phyloP scores from a whole-genome alignment of 2,888 invertebrate genomes.

The Tupiocoris notatus region DNA sequence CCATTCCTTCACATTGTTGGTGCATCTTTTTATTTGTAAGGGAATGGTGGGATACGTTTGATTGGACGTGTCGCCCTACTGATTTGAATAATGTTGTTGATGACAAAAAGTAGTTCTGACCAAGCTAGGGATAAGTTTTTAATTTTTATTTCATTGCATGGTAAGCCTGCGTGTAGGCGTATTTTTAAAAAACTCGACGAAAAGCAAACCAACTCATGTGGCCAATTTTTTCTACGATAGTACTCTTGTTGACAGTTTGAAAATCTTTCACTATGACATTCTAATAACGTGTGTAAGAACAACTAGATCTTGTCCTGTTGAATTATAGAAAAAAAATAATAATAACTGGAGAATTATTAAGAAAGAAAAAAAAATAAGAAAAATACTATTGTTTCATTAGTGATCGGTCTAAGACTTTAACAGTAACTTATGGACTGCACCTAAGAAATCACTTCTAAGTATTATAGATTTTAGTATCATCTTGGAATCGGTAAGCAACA shows the following conservation, averaged over 20 bases:
- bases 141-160: constrained; percentile 11
- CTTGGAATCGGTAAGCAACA: constrained; percentile 40
- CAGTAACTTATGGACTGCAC: constrained; percentile 48
- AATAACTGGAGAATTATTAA: background rate
- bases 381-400: constrained; percentile 43
- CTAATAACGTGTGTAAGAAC: constrained; percentile 6
- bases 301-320: constrained; percentile 32
- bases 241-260: constrained; percentile 29
- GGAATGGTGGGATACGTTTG: constrained; percentile 11
- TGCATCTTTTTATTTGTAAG: constrained; percentile 31
- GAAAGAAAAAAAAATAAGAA: background rate
- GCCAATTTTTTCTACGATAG: constrained; percentile 36
- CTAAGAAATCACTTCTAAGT: constrained; percentile 43
- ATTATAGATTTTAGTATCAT: constrained; percentile 44
- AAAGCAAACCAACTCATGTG: constrained; percentile 34
- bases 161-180: constrained; percentile 10
- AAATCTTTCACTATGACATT: constrained; percentile 32
- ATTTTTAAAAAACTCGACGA: constrained; percentile 31
- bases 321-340: constrained; percentile 30
- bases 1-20: constrained; percentile 39
- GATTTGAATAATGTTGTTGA: constrained; percentile 13
- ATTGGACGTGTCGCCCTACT: background rate
- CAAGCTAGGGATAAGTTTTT: constrained; percentile 26
- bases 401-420: constrained; percentile 48
- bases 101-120: constrained; percentile 18